Percentiles rank a stretch among this genome's conserved stretches.
These are phyloP conservation scores for Drosophila athabasca DNA, from an alignment of 1,140 invertebrate genomes.

Conservation along the genomic window DNA sequence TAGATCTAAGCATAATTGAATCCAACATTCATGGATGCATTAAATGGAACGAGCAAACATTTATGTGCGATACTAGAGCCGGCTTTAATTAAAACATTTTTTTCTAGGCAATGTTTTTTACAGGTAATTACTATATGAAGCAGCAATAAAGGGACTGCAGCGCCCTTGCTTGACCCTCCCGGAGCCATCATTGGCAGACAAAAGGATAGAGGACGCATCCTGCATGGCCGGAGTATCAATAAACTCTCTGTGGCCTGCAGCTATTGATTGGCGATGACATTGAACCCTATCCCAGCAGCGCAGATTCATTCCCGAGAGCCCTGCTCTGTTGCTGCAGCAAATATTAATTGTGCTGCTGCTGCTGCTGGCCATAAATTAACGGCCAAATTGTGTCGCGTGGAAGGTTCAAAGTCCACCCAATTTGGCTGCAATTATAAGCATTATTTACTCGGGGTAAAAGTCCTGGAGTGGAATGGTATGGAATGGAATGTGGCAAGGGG, in stretches of 20 bases:
- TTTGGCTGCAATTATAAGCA: constrained; percentile 62
- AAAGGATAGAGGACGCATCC: too few relatives aligned
- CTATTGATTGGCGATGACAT: constrained; percentile 38
- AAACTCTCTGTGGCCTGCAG: constrained; percentile 24
- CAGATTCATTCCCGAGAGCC: constrained; percentile 8
- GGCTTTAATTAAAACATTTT: too few relatives aligned
- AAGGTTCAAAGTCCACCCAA: constrained; percentile 56
- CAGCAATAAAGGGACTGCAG: too few relatives aligned
- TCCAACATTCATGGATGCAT: too few relatives aligned
- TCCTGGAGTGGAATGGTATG: background rate
- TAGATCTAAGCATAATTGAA: too few relatives aligned
- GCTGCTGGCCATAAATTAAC: constrained; percentile 70
- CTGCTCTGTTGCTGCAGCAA: background rate
- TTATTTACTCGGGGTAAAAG: constrained; percentile 40
- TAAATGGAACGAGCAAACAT: too few relatives aligned
- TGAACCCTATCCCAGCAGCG: constrained; percentile 42
- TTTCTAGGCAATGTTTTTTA: too few relatives aligned
- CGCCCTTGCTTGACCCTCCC: too few relatives aligned
- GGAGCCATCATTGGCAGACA: too few relatives aligned
- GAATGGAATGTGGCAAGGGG: constrained; percentile 1
- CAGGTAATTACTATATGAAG: too few relatives aligned
- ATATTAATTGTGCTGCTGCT: constrained; percentile 59
- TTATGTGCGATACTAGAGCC: too few relatives aligned
- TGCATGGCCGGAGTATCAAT: constrained; percentile 22
- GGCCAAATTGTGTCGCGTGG: constrained; percentile 19